phyloP scores from a whole-genome alignment of 2,113 vertebrate species.

The Brachyistius frenatus region DNA sequence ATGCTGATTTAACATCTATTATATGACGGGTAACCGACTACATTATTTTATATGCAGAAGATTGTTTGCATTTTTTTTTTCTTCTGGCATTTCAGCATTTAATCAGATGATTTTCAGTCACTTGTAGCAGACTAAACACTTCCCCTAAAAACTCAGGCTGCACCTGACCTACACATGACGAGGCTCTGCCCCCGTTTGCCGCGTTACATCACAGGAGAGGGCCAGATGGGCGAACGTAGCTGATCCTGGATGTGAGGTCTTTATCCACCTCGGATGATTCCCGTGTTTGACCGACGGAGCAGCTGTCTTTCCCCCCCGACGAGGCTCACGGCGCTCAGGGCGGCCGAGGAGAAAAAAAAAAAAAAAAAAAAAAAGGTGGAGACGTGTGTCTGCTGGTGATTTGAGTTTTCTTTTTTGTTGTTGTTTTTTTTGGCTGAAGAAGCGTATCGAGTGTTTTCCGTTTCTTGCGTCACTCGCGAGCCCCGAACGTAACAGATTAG shows the following conservation, averaged over 20 bases:
- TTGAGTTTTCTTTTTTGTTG: background rate
- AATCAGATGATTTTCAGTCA: no score
- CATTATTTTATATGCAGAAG: no score
- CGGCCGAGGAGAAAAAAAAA: background rate
- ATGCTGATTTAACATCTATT: no score
- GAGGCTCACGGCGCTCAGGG: slow-evolving; percentile 17
- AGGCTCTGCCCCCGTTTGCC: slow-evolving; percentile 22
- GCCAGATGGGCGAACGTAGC: slow-evolving; percentile 47
- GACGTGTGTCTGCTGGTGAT: background rate
- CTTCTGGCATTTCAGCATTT: no score
- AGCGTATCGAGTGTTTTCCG: slow-evolving; percentile 36
- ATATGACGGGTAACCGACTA: no score
- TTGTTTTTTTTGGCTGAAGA: background rate
- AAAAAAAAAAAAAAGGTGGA: background rate
- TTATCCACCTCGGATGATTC: slow-evolving; percentile 46
- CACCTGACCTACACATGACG: background rate
- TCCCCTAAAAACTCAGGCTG: background rate
- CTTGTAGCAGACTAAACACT: no score
- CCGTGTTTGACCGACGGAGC: slow-evolving; percentile 25
- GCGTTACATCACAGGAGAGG: slow-evolving; percentile 47
- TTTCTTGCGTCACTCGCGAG: slow-evolving; percentile 30
- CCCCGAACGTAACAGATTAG: slow-evolving; percentile 35
- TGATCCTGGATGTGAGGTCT: slow-evolving; percentile 46
- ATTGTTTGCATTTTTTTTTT: no score
- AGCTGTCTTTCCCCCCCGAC: slow-evolving; percentile 30